Evolutionary conservation across 2,888 invertebrate genomes (phyloP).

Genomic region (Anoplius nigerrimus): DNA sequence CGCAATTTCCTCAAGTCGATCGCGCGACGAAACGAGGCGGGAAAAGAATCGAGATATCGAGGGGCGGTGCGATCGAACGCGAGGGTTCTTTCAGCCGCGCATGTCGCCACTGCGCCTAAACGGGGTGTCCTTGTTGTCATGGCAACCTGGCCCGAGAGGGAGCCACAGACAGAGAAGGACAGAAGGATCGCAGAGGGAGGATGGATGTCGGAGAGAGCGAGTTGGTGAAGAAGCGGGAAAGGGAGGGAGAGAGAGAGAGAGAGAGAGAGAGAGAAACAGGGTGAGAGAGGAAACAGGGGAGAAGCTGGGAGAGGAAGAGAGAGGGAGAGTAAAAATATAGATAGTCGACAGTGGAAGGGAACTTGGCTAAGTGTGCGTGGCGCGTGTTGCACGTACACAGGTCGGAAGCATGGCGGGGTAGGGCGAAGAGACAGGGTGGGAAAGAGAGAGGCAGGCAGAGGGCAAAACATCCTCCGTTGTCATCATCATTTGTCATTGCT

Average conservation of each 20-base stretch:
- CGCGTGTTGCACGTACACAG: no score
- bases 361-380: no score
- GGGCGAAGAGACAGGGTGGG: no score
- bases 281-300: neutral
- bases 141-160: conserved; percentile 55
- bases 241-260: conserved; percentile 10
- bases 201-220: neutral
- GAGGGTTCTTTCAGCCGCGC: conserved; percentile 55
- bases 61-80: conserved; percentile 52
- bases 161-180: neutral
- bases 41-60: conserved; percentile 53
- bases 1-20: conserved; percentile 27
- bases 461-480: conserved; percentile 25
- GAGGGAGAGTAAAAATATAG: neutral
- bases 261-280: neutral
- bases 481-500: conserved; percentile 48
- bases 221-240: neutral
- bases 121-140: conserved; percentile 65
- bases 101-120: conserved; percentile 57
- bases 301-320: conserved; percentile 14
- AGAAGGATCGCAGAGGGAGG: neutral
- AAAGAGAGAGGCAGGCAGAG: neutral
- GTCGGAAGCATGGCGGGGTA: no score
- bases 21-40: conserved; percentile 36
- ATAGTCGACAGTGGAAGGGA: neutral